These are phyloP conservation scores for Latrodectus elegans DNA, from an alignment of 2,888 invertebrate species.

Conservation along the genomic window DNA sequence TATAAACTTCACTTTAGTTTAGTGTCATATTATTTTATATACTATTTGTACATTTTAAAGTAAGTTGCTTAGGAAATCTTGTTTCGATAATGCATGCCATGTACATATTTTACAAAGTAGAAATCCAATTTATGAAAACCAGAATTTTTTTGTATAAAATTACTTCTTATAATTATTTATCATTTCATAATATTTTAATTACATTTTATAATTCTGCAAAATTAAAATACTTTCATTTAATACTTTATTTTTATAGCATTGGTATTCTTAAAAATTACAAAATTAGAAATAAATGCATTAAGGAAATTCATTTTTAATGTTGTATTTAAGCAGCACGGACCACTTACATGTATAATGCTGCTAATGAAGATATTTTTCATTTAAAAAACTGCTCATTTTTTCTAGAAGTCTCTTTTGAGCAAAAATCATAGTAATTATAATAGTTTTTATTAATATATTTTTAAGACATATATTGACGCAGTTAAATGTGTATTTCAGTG, in stretches of 20 bases:
- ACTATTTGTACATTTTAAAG: too few relatives aligned
- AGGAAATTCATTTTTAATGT: background rate
- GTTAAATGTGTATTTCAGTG: conserved; percentile 5
- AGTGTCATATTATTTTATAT: too few relatives aligned
- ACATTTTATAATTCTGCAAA: too few relatives aligned
- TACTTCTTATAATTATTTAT: too few relatives aligned
- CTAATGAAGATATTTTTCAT: background rate
- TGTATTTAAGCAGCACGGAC: background rate
- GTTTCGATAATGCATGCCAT: background rate
- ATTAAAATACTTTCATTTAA: too few relatives aligned
- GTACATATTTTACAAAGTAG: background rate
- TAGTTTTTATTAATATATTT: background rate
- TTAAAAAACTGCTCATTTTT: background rate
- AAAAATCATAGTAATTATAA: conserved; percentile 8
- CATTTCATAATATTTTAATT: too few relatives aligned
- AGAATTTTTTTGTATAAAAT: background rate
- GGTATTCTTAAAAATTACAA: too few relatives aligned
- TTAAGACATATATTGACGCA: background rate
- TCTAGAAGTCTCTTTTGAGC: background rate
- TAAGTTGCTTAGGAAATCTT: background rate
- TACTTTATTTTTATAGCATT: too few relatives aligned
- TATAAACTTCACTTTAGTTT: too few relatives aligned
- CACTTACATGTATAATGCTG: background rate
- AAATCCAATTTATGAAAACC: background rate
- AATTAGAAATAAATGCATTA: too few relatives aligned